A percentile compares a stretch with the other conserved stretches of the same genome.
Conservation (phyloP, 2,113 vertebrate genomes). For the Spea bombifrons region DNA sequence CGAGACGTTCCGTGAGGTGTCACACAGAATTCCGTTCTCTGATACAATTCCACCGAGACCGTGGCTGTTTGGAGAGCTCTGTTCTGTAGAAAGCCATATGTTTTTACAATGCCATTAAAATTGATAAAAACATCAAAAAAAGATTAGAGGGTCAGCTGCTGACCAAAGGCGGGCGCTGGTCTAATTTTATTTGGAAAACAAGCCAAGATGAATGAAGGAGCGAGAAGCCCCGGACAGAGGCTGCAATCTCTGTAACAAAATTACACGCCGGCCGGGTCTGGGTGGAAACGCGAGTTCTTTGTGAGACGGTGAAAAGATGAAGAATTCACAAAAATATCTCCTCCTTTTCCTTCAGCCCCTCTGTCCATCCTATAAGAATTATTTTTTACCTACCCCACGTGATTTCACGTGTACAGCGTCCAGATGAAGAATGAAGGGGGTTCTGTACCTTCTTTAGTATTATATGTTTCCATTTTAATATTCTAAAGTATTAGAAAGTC, state of each 20-base stretch:
- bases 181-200: conserved; percentile 4
- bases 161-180: not conserved
- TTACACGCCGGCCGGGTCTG: not conserved
- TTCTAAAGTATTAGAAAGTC: too few species aligned
- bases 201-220: conserved; percentile 4
- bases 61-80: not conserved
- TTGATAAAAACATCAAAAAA: conserved; percentile 6
- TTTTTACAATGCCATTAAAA: not conserved
- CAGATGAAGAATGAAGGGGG: too few species aligned
- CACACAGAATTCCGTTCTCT: not conserved
- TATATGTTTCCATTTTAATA: too few species aligned
- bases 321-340: too few species aligned
- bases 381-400: too few species aligned
- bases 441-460: too few species aligned
- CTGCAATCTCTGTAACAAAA: not conserved
- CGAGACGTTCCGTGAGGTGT: not conserved
- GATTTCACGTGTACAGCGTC: too few species aligned
- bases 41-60: conserved; percentile 2
- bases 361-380: too few species aligned
- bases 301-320: not conserved
- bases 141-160: not conserved
- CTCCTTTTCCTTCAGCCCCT: too few species aligned
- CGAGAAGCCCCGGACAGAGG: not conserved
- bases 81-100: not conserved
- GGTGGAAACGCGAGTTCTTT: not conserved